A percentile compares a stretch with the other conserved stretches of the same genome.
Conservation (phyloP, 2,888 invertebrate genomes). For the Tetragonula carbonaria region DNA sequence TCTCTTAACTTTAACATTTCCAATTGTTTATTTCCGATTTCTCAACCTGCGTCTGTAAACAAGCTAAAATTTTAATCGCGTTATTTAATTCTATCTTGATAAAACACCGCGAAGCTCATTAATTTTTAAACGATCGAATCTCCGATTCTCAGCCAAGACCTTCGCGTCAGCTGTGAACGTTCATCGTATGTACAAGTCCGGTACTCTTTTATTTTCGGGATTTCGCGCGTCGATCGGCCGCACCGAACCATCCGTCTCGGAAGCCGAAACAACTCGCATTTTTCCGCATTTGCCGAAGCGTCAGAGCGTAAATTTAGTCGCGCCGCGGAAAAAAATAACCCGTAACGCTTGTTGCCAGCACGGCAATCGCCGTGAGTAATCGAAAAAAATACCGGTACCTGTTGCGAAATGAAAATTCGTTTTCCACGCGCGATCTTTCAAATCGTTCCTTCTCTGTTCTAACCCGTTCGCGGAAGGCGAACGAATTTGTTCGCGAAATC, state of each 20-base stretch:
- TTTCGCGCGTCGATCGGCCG: background rate
- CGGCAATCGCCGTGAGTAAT: constrained; percentile 47
- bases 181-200: too few species aligned
- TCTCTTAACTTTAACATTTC: too few species aligned
- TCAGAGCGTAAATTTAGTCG: constrained; percentile 59
- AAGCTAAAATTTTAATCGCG: too few species aligned
- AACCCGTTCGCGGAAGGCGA: background rate
- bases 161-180: too few species aligned
- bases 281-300: constrained; percentile 43
- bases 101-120: too few species aligned
- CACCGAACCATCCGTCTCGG: constrained; percentile 1
- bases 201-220: constrained; percentile 7
- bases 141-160: too few species aligned
- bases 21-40: too few species aligned
- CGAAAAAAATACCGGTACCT: constrained; percentile 38
- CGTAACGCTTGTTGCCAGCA: constrained; percentile 51
- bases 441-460: background rate
- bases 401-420: constrained; percentile 46
- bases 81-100: too few species aligned
- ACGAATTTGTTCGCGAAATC: background rate
- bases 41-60: too few species aligned
- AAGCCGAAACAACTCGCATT: constrained; percentile 33
- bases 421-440: background rate
- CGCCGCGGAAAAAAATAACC: constrained; percentile 57
- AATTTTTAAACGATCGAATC: too few species aligned